Conservation (phyloP, 2,797 vertebrate species). For the Spheniscus humboldti region DNA sequence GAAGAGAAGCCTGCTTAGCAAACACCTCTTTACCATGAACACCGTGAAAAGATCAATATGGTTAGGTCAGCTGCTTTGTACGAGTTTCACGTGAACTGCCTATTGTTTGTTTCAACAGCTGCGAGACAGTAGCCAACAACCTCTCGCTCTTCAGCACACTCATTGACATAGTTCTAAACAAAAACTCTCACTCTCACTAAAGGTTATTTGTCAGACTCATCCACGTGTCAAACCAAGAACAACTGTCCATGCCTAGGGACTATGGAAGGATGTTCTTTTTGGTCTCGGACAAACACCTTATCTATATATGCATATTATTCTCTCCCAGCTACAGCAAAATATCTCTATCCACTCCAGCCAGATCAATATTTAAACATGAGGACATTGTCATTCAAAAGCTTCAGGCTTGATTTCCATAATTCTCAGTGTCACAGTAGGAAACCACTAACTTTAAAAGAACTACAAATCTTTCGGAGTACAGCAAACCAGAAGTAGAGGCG, state of each 20-base stretch:
- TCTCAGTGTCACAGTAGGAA: neutral
- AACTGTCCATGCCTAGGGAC: neutral
- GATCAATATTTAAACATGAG: neutral
- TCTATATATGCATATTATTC: neutral
- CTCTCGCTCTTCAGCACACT: neutral
- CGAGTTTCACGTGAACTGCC: fast-evolving
- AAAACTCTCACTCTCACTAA: neutral
- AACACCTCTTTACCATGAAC: neutral
- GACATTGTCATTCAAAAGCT: slow-evolving; percentile 16
- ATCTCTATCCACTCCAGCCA: neutral
- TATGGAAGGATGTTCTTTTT: neutral
- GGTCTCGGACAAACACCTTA: neutral
- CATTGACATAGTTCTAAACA: neutral
- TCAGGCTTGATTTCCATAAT: neutral
- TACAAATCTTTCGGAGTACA: neutral
- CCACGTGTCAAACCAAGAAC: neutral
- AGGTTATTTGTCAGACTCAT: neutral
- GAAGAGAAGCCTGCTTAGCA: neutral
- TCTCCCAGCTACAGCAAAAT: neutral
- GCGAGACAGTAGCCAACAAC: neutral
- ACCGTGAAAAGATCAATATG: neutral
- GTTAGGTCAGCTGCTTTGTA: neutral
- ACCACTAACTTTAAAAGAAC: neutral
- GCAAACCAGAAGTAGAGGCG: neutral
- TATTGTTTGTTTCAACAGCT: neutral